phyloP scores from a whole-genome alignment of 2,113 vertebrate genomes.

The Azemiops feae region DNA sequence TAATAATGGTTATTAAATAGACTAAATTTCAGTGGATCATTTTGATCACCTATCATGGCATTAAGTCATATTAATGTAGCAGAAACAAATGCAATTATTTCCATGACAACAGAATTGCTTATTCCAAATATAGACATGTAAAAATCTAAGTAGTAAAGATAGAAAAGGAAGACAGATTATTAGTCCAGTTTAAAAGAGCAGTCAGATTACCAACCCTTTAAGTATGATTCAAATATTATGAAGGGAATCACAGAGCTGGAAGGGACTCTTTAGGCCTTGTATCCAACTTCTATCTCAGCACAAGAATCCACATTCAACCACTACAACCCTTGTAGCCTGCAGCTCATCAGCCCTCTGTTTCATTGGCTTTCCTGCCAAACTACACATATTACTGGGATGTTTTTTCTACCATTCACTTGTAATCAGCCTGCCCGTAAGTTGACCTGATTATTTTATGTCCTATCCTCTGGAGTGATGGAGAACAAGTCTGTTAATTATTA shows the following conservation, averaged over 20 bases:
- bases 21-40: slow-evolving; percentile 1
- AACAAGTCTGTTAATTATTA: not conserved
- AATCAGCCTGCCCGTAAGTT: not conserved
- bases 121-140: slow-evolving; percentile 59
- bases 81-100: slow-evolving; percentile 62
- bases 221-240: not conserved
- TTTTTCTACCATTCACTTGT: not conserved
- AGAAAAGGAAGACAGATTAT: not conserved
- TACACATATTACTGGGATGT: not conserved
- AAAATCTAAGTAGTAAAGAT: slow-evolving; percentile 33
- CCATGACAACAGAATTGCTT: slow-evolving; percentile 62
- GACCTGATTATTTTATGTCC: not conserved
- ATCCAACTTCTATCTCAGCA: not conserved
- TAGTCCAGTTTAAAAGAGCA: not conserved
- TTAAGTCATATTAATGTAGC: slow-evolving; percentile 49
- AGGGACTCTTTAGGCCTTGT: not conserved
- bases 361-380: not conserved
- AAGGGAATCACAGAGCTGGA: not conserved
- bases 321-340: not conserved
- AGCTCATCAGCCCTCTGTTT: not conserved
- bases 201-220: not conserved
- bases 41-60: slow-evolving; percentile 34
- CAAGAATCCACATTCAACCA: not conserved
- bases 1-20: not conserved
- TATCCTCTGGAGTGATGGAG: not conserved